phyloP scores from a whole-genome alignment of 2,888 invertebrate species.

The Leptopilina syphax region DNA sequence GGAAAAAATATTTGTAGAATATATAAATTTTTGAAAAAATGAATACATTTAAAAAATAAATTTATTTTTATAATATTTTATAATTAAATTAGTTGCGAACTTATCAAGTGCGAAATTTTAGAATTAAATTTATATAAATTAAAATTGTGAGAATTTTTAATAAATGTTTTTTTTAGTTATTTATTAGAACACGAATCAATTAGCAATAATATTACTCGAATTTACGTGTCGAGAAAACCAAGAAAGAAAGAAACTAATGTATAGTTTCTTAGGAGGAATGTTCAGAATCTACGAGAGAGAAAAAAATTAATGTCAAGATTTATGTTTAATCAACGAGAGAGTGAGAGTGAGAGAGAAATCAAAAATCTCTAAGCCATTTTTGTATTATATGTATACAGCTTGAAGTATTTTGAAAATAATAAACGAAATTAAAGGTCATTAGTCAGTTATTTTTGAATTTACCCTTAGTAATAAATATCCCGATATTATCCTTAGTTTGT shows the following conservation, averaged over 20 bases:
- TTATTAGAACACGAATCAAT: conserved; percentile 1
- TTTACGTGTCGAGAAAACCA: neutral
- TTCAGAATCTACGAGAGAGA: conserved; percentile 29
- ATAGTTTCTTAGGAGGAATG: conserved; percentile 33
- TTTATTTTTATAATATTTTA: conserved; percentile 21
- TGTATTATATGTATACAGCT: conserved; percentile 70
- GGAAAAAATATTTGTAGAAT: too few species aligned
- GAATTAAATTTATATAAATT: neutral
- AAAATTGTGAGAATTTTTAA: conserved; percentile 21
- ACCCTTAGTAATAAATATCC: conserved; percentile 31
- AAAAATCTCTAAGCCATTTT: conserved; percentile 53
- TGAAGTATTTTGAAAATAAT: conserved; percentile 68
- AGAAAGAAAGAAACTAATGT: neutral
- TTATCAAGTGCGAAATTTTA: conserved; percentile 12
- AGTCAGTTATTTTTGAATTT: conserved; percentile 72
- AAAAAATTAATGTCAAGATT: conserved; percentile 32
- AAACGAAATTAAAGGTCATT: conserved; percentile 73
- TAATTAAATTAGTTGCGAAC: conserved; percentile 9
- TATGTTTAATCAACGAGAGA: conserved; percentile 51
- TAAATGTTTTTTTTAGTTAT: neutral
- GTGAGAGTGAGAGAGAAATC: conserved; percentile 61
- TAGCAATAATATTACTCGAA: neutral
- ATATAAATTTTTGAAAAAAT: too few species aligned
- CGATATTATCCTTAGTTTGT: conserved; percentile 58
- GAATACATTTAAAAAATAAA: neutral